A percentile compares a stretch with the other conserved stretches of the same genome.
These are phyloP conservation scores for Drosophila malerkotliana DNA, from an alignment of 1,140 invertebrate species.

Conservation along the genomic window DNA sequence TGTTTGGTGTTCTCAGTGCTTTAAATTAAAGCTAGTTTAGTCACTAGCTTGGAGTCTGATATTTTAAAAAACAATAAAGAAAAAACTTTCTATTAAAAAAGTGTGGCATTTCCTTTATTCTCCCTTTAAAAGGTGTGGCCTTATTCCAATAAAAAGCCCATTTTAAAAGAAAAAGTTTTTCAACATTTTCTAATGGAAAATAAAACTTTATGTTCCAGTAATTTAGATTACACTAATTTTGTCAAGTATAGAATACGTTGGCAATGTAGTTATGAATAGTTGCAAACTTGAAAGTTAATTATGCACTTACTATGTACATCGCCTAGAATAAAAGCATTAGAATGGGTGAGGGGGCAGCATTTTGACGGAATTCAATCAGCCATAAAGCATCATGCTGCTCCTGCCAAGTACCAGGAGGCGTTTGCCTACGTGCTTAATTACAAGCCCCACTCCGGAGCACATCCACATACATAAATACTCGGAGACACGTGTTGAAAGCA, in stretches of 20 bases:
- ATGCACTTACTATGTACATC: neutral
- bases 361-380: conserved; percentile 79
- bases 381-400: conserved; percentile 30
- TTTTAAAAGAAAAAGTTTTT: neutral
- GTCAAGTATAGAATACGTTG: neutral
- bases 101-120: no score
- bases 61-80: no score
- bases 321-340: conserved; percentile 1
- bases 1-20: neutral
- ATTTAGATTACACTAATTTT: neutral
- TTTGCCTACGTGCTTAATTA: conserved; percentile 75
- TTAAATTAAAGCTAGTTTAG: neutral
- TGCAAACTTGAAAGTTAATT: conserved; percentile 17
- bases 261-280: neutral
- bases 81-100: no score
- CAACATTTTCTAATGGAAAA: neutral
- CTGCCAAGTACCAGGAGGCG: conserved; percentile 17
- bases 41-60: neutral
- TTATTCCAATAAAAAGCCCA: neutral
- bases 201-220: neutral
- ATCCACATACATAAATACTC: conserved; percentile 33
- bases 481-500: conserved; percentile 58
- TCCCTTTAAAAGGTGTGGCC: no score
- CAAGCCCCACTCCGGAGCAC: conserved; percentile 38
- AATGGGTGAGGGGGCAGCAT: conserved; percentile 37